A percentile compares a stretch with the other conserved stretches of the same genome.
phyloP scores from a whole-genome alignment of 1,140 invertebrate genomes.

The Drosophila novamexicana region DNA sequence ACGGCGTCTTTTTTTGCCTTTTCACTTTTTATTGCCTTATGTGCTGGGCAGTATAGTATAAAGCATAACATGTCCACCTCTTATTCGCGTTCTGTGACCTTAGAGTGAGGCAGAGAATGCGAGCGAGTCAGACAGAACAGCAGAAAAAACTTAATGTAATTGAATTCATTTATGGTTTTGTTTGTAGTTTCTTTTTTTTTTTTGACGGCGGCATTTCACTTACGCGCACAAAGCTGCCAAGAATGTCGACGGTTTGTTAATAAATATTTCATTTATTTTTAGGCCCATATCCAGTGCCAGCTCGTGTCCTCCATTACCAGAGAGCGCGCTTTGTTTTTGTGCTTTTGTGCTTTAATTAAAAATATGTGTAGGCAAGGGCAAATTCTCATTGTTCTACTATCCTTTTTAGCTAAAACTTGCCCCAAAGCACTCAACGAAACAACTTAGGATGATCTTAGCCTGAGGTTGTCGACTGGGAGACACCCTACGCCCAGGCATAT shows the following conservation, averaged over 20 bases:
- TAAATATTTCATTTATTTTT: constrained; percentile 80
- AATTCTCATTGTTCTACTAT: constrained; percentile 53
- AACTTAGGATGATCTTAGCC: neutral
- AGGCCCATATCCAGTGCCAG: constrained; percentile 46
- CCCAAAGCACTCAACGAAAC: constrained; percentile 74
- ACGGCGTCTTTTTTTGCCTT: constrained; percentile 19
- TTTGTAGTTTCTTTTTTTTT: constrained; percentile 53
- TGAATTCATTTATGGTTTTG: constrained; percentile 82
- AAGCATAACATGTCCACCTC: constrained; percentile 57
- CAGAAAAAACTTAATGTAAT: constrained; percentile 78
- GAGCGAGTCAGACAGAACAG: neutral
- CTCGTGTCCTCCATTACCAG: constrained; percentile 10
- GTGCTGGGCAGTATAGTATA: constrained; percentile 54
- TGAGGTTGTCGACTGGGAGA: neutral
- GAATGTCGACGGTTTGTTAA: constrained; percentile 77
- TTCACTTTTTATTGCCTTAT: constrained; percentile 60
- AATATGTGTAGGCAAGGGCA: constrained; percentile 73
- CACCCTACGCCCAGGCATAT: neutral
- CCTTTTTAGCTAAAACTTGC: constrained; percentile 34
- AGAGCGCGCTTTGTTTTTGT: constrained; percentile 64
- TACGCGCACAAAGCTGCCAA: constrained; percentile 71
- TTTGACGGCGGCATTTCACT: constrained; percentile 52
- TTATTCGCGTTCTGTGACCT: constrained; percentile 10
- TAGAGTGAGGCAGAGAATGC: neutral
- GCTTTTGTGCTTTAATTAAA: constrained; percentile 79